Evolutionary conservation across 1,140 invertebrate species (phyloP).

Genomic region (Ceratosolen fusciceps): DNA sequence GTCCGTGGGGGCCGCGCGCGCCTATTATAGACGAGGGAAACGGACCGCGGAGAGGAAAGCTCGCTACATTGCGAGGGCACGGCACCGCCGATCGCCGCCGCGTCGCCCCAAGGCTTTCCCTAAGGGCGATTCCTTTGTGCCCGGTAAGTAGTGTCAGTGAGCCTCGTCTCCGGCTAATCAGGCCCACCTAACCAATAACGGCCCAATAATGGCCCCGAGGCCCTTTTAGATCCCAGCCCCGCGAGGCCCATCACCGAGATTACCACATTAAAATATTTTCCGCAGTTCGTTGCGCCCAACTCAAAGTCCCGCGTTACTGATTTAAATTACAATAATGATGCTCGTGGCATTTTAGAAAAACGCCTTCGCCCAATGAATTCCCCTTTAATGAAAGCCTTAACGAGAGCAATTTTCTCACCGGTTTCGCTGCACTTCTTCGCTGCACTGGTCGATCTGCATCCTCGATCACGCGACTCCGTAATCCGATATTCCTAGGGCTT

Average conservation of each 20-base stretch:
- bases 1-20: neutral
- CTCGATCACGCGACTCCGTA: neutral
- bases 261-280: constrained; percentile 9
- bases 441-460: neutral
- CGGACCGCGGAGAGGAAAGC: constrained; percentile 3
- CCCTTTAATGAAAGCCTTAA: neutral
- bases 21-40: neutral
- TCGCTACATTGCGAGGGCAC: neutral
- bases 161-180: neutral
- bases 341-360: neutral
- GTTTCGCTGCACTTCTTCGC: neutral
- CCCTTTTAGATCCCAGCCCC: neutral
- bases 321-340: neutral
- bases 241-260: neutral
- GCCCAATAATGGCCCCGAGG: neutral
- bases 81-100: neutral
- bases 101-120: neutral
- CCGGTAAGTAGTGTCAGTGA: neutral
- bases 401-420: constrained; percentile 9
- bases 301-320: neutral
- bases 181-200: neutral
- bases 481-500: neutral
- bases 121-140: neutral
- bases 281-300: neutral
- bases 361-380: neutral